These are phyloP conservation scores for Carcharodon carcharias DNA, from an alignment of 2,797 vertebrate genomes.

Conservation along the genomic window DNA sequence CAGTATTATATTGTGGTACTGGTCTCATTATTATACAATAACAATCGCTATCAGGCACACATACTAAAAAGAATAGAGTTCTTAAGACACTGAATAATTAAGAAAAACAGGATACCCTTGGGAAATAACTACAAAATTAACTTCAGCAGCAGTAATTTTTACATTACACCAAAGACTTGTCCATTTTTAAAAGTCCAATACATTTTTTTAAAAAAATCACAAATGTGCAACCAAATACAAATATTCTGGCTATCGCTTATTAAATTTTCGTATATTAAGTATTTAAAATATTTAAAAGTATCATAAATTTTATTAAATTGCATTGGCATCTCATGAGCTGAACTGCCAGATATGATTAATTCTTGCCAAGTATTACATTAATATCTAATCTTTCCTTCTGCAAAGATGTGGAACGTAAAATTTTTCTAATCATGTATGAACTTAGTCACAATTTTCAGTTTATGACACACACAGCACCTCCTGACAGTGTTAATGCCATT, in stretches of 20 bases:
- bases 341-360: not conserved
- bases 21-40: not conserved
- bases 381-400: not conserved
- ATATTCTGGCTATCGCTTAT: not conserved
- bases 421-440: not conserved
- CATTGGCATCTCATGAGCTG: not conserved
- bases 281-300: not conserved
- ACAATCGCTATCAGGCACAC: not conserved
- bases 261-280: not conserved
- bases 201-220: not conserved
- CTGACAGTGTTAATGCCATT: not conserved
- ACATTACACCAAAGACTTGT: not conserved
- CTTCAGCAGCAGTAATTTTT: not conserved
- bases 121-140: not conserved
- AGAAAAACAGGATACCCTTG: not conserved
- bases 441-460: not conserved
- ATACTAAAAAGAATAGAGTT: not conserved
- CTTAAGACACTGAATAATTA: not conserved
- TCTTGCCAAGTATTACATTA: not conserved
- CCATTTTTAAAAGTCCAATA: not conserved
- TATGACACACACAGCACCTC: not conserved
- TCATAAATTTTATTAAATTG: not conserved
- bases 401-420: not conserved
- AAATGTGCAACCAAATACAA: not conserved
- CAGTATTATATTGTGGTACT: not conserved